Percentiles rank a stretch among this genome's conserved stretches.
Evolutionary conservation across 1,140 invertebrate species (phyloP).

Genomic region (Battus philenor): DNA sequence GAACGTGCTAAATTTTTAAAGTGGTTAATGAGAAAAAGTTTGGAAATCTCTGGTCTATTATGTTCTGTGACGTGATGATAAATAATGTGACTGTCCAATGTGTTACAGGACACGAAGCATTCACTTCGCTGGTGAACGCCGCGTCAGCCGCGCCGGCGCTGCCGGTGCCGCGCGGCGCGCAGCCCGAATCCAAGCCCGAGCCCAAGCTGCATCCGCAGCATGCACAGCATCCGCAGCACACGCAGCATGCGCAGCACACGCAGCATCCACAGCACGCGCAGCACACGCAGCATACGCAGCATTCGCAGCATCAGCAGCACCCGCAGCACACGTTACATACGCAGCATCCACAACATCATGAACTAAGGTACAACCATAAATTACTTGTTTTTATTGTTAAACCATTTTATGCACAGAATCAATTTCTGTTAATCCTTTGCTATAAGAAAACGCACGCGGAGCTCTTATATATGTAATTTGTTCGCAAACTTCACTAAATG

Average conservation of each 20-base stretch:
- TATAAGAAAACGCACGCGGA: no score
- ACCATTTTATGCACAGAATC: no score
- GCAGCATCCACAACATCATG: slow-evolving; percentile 36
- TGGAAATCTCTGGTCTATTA: no score
- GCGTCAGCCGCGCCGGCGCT: slow-evolving; percentile 89
- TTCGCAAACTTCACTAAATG: no score
- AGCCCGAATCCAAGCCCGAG: slow-evolving; percentile 40
- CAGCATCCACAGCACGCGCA: slow-evolving; percentile 28
- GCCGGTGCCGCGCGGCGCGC: slow-evolving; percentile 82
- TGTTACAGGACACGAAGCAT: slow-evolving; percentile 84
- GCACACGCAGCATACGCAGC: slow-evolving; percentile 65
- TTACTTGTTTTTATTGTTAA: background rate
- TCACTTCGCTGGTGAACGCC: slow-evolving; percentile 90
- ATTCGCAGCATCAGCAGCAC: slow-evolving; percentile 43
- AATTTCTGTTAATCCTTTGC: no score
- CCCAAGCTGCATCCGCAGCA: slow-evolving; percentile 41
- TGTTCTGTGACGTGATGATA: no score
- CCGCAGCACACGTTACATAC: slow-evolving; percentile 42
- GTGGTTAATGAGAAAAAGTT: no score
- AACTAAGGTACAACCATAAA: slow-evolving; percentile 28
- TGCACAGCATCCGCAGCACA: slow-evolving; percentile 70
- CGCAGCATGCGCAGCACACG: slow-evolving; percentile 24
- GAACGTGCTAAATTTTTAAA: no score
- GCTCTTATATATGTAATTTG: no score
- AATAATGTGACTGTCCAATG: no score